Evolutionary conservation across 1,140 invertebrate species (phyloP).

Genomic region (Apis mellifera): Amel_HAv3.1 CM009939.2:12108001-12108500

Average conservation of each 20-base stretch:
- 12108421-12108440: too few relatives aligned
- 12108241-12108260: background rate
- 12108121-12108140: background rate
- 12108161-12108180: background rate
- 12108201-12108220: slow-evolving; percentile 36
- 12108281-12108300: slow-evolving; percentile 59
- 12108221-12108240: slow-evolving; percentile 36
- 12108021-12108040: too few relatives aligned
- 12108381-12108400: background rate
- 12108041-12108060: background rate
- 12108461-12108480: too few relatives aligned
- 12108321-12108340: slow-evolving; percentile 24
- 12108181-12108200: slow-evolving; percentile 33
- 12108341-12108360: slow-evolving; percentile 34
- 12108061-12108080: too few relatives aligned
- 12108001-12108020: too few relatives aligned
- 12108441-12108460: background rate
- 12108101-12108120: slow-evolving; percentile 6
- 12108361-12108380: slow-evolving; percentile 12
- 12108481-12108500: background rate
- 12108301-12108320: slow-evolving; percentile 54
- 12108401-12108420: background rate
- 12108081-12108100: background rate
- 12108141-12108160: background rate
- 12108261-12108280: slow-evolving; percentile 48